Percentiles rank a stretch among this genome's conserved stretches.
Evolutionary conservation across 1,140 invertebrate genomes (phyloP).

Genomic region (Nixonia krombeini): DNA sequence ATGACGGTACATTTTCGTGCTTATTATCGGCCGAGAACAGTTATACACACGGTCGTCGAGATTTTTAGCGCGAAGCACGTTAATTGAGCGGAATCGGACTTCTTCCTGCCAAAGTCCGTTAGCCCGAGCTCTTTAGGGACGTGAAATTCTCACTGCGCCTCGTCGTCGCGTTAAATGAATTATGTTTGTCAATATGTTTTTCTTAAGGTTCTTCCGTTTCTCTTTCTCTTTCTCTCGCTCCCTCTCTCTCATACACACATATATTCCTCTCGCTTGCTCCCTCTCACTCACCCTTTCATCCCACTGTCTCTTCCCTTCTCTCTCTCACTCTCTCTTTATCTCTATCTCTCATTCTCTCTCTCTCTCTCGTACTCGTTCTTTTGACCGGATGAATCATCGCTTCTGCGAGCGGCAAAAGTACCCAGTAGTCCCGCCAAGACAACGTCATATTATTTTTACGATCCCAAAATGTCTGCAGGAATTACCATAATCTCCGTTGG

Average conservation of each 20-base stretch:
- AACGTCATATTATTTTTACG: slow-evolving; percentile 66
- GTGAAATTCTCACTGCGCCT: background rate
- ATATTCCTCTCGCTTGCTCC: too few relatives aligned
- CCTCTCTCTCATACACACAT: too few relatives aligned
- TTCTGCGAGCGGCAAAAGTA: too few relatives aligned
- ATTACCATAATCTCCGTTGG: slow-evolving; percentile 65
- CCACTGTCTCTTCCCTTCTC: too few relatives aligned
- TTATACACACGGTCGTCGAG: background rate
- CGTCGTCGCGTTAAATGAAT: background rate
- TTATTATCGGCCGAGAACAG: background rate
- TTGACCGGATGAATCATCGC: slow-evolving; percentile 53
- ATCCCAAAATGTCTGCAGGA: slow-evolving; percentile 59
- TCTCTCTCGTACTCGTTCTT: background rate
- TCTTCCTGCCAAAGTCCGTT: background rate
- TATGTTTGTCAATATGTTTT: background rate
- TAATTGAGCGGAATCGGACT: background rate
- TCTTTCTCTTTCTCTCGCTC: too few relatives aligned
- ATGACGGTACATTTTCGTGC: background rate
- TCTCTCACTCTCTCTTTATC: too few relatives aligned
- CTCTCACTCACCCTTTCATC: too few relatives aligned
- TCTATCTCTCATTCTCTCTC: background rate
- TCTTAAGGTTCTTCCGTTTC: too few relatives aligned
- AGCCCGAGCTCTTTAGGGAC: too few relatives aligned
- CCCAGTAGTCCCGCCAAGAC: too few relatives aligned
- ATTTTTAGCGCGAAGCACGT: background rate